These are phyloP conservation scores for Pseudochromis fuscus DNA, from an alignment of 2,797 vertebrate genomes.

Conservation along the genomic window DNA sequence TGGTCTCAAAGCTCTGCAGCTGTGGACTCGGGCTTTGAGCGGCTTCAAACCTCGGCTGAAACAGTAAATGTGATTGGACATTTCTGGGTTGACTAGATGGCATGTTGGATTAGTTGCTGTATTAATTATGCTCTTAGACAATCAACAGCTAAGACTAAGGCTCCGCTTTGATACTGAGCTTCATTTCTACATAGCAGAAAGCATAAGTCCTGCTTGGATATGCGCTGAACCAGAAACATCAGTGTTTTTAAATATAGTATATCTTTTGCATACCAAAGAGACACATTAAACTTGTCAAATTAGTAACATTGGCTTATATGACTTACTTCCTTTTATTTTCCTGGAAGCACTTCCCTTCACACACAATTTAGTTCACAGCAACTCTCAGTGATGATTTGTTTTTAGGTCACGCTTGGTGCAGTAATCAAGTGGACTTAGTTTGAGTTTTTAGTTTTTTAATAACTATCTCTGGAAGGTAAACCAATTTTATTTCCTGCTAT, in stretches of 20 bases:
- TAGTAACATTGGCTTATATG: constrained; percentile 61
- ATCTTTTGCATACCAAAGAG: constrained; percentile 75
- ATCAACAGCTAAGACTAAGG: constrained; percentile 81
- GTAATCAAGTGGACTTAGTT: constrained; percentile 29
- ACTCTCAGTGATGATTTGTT: constrained; percentile 45
- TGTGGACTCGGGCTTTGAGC: constrained; percentile 70
- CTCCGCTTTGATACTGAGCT: constrained; percentile 75
- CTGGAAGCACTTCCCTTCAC: constrained; percentile 30
- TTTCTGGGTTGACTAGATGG: constrained; percentile 84
- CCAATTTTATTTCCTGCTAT: no score
- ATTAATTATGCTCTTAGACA: constrained; percentile 83
- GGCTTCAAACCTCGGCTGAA: constrained; percentile 70
- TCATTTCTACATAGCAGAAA: constrained; percentile 53
- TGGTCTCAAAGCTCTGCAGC: constrained; percentile 77
- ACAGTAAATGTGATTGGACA: constrained; percentile 80
- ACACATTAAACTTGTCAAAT: constrained; percentile 71
- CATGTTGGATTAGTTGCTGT: constrained; percentile 79
- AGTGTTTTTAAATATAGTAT: constrained; percentile 77
- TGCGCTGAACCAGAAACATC: constrained; percentile 52
- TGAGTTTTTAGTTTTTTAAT: neutral
- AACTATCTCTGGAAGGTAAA: neutral
- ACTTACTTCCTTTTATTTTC: constrained; percentile 50
- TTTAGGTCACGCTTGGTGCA: constrained; percentile 32
- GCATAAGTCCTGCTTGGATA: constrained; percentile 64
- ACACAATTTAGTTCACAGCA: constrained; percentile 40